A percentile compares a stretch with the other conserved stretches of the same genome.
These are phyloP conservation scores for Oceanodroma tethys DNA, from an alignment of 2,113 vertebrate genomes.

Conservation along the genomic window DNA sequence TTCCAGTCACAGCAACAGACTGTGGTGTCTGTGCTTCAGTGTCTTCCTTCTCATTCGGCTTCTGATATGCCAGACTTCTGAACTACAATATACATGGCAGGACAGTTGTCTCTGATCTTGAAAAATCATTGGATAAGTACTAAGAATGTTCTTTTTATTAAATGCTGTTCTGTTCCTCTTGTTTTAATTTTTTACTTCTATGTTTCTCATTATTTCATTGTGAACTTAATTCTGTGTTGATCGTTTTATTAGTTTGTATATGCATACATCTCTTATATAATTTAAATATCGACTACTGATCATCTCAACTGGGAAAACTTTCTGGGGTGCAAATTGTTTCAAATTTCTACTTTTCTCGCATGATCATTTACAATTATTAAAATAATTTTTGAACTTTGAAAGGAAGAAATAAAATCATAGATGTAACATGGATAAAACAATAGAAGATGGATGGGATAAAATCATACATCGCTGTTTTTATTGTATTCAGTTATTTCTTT, in stretches of 20 bases:
- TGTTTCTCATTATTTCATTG: background rate
- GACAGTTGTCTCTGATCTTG: background rate
- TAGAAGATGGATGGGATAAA: background rate
- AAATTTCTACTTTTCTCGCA: background rate
- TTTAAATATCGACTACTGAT: background rate
- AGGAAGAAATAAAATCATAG: background rate
- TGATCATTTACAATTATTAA: background rate
- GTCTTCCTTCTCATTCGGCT: background rate
- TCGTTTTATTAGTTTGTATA: background rate
- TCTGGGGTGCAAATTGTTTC: background rate
- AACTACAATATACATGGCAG: background rate
- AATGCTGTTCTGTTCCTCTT: background rate
- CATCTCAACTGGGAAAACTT: background rate
- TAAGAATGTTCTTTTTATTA: background rate
- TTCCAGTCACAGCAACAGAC: background rate
- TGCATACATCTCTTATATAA: background rate
- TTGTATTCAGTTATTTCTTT: background rate
- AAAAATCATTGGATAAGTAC: background rate
- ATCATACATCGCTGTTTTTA: background rate
- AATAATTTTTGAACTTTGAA: background rate
- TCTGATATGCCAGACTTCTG: background rate
- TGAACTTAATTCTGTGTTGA: background rate
- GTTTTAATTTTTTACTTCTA: background rate
- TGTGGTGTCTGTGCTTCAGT: background rate
- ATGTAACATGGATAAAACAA: background rate